Evolutionary conservation across 2,113 vertebrate species (phyloP).

Genomic region (Tachysurus fulvidraco): DNA sequence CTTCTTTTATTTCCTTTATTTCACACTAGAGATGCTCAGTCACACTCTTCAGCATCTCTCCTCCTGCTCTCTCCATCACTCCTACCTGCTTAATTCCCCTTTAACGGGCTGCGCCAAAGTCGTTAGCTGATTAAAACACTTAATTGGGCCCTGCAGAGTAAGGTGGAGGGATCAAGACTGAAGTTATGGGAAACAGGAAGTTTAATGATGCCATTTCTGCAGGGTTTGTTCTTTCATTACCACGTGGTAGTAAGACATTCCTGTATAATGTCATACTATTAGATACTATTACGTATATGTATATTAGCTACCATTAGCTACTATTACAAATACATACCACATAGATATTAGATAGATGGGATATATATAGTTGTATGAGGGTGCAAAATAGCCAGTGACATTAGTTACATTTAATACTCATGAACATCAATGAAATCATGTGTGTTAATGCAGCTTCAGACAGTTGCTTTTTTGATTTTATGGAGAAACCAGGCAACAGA

Average conservation of each 20-base stretch:
- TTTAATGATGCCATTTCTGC: slow-evolving; percentile 30
- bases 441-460: not conserved
- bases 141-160: slow-evolving; percentile 72
- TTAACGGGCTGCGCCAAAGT: slow-evolving; percentile 74
- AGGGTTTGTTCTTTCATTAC: slow-evolving; percentile 7
- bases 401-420: not conserved
- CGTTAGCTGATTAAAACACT: slow-evolving; percentile 79
- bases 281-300: not conserved
- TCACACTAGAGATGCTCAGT: slow-evolving; percentile 73
- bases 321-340: not conserved
- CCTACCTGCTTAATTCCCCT: slow-evolving; percentile 74
- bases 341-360: not conserved
- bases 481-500: no score
- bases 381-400: no score
- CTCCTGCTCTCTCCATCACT: slow-evolving; percentile 62
- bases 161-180: slow-evolving; percentile 58
- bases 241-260: not conserved
- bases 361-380: no score
- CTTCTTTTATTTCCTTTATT: slow-evolving; percentile 69
- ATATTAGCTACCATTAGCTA: not conserved
- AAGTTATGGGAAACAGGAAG: slow-evolving; percentile 49
- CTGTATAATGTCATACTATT: not conserved
- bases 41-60: slow-evolving; percentile 73
- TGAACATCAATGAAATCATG: no score
- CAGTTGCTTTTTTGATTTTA: not conserved